These are phyloP conservation scores for Melinopterus prodromus DNA, from an alignment of 2,888 invertebrate genomes.

Conservation along the genomic window DNA sequence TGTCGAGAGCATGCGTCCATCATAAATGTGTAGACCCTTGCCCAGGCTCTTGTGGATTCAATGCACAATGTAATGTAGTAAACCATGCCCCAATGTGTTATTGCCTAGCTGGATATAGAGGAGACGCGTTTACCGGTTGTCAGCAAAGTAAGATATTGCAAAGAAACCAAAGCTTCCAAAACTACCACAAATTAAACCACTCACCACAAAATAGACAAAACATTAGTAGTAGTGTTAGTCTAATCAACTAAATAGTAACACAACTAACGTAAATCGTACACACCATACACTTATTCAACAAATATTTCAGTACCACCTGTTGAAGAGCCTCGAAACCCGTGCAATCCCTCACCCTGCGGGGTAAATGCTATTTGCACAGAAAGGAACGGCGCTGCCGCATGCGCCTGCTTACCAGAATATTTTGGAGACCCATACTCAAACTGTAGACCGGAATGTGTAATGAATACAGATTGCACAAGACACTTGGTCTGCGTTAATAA, in stretches of 20 bases:
- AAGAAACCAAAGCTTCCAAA: background rate
- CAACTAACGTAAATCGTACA: slow-evolving; percentile 9
- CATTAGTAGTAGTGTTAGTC: background rate
- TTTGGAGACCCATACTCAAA: slow-evolving; percentile 87
- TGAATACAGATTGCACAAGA: slow-evolving; percentile 83
- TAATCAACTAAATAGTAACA: slow-evolving; percentile 15
- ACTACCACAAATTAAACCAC: background rate
- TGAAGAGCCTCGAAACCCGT: slow-evolving; percentile 69
- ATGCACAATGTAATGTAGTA: slow-evolving; percentile 74
- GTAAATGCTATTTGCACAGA: slow-evolving; percentile 86
- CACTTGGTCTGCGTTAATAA: slow-evolving; percentile 82
- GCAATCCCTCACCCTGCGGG: slow-evolving; percentile 87
- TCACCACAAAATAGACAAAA: background rate
- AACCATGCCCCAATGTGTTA: slow-evolving; percentile 79
- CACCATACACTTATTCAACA: background rate
- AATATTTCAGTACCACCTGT: slow-evolving; percentile 52
- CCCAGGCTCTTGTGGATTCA: slow-evolving; percentile 76
- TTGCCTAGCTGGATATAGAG: slow-evolving; percentile 74
- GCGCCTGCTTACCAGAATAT: slow-evolving; percentile 82
- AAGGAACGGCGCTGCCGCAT: slow-evolving; percentile 81
- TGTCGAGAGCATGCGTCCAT: slow-evolving; percentile 75
- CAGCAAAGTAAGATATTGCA: slow-evolving; percentile 58
- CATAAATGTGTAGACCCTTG: slow-evolving; percentile 79
- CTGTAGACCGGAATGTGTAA: slow-evolving; percentile 89
- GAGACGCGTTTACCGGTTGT: slow-evolving; percentile 84